These are phyloP conservation scores for Channa striata DNA, from an alignment of 2,797 vertebrate species.

Conservation along the genomic window DNA sequence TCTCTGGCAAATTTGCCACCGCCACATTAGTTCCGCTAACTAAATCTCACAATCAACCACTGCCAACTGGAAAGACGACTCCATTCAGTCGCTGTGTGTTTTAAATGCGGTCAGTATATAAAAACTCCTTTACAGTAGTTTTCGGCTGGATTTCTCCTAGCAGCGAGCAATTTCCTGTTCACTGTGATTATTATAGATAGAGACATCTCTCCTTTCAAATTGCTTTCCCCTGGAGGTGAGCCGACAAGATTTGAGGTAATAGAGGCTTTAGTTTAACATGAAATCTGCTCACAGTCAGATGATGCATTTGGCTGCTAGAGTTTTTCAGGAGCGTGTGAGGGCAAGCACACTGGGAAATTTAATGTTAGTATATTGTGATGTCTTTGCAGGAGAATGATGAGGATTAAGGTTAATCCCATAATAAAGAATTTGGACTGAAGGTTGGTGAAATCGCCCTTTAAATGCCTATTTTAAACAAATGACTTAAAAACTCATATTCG, in stretches of 20 bases:
- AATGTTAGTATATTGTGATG: slow-evolving; percentile 37
- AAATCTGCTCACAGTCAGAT: slow-evolving; percentile 38
- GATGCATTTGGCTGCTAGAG: slow-evolving; percentile 19
- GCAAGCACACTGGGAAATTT: slow-evolving; percentile 20
- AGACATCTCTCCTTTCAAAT: slow-evolving; percentile 35
- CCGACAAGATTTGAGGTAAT: slow-evolving; percentile 32
- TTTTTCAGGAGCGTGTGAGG: slow-evolving; percentile 32
- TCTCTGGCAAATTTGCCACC: slow-evolving; percentile 7
- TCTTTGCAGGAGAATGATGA: slow-evolving; percentile 49
- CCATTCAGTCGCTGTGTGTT: not conserved
- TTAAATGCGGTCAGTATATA: not conserved
- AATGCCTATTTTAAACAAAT: slow-evolving; percentile 1
- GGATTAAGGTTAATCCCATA: slow-evolving; percentile 59
- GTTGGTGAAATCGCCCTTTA: slow-evolving; percentile 36
- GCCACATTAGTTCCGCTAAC: slow-evolving; percentile 10
- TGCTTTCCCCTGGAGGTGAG: slow-evolving; percentile 19
- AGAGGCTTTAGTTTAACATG: slow-evolving; percentile 28
- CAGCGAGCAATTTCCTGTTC: slow-evolving; percentile 14
- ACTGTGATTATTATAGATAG: slow-evolving; percentile 36
- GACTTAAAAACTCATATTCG: slow-evolving; percentile 16
- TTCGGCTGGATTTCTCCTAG: slow-evolving; percentile 9
- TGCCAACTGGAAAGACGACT: not conserved
- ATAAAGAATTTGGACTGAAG: slow-evolving; percentile 51
- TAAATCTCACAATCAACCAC: slow-evolving; percentile 16
- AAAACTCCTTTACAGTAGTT: not conserved